Conservation (phyloP, 1,140 invertebrate species). For the Holotrichia oblita region DNA sequence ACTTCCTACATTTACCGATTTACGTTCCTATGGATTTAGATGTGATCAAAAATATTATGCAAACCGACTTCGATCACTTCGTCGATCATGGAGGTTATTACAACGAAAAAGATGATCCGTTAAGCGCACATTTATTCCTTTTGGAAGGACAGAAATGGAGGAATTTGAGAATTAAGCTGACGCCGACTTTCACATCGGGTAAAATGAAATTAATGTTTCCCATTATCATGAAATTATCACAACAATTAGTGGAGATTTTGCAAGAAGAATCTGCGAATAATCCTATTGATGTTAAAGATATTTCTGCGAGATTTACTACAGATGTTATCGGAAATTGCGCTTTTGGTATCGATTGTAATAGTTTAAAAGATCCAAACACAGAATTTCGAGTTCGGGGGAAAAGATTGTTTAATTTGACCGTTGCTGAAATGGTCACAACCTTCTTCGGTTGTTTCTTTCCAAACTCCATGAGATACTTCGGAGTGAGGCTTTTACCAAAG, state of each 20-base stretch:
- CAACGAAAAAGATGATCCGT: slow-evolving; percentile 43
- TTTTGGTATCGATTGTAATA: slow-evolving; percentile 57
- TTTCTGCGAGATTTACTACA: slow-evolving; percentile 53
- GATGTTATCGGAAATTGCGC: slow-evolving; percentile 57
- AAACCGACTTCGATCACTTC: slow-evolving; percentile 43
- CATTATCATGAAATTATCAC: slow-evolving; percentile 13
- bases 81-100: slow-evolving; percentile 41
- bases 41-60: slow-evolving; percentile 41
- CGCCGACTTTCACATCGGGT: slow-evolving; percentile 63
- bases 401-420: slow-evolving; percentile 49
- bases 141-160: slow-evolving; percentile 62
- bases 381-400: slow-evolving; percentile 61
- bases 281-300: slow-evolving; percentile 54
- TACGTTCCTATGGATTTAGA: slow-evolving; percentile 43
- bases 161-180: slow-evolving; percentile 59
- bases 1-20: slow-evolving; percentile 39
- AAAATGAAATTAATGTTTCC: slow-evolving; percentile 62
- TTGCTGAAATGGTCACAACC: neutral
- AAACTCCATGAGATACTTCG: neutral
- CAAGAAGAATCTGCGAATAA: slow-evolving; percentile 52
- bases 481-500: slow-evolving; percentile 38
- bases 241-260: neutral
- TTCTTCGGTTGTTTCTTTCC: slow-evolving; percentile 37
- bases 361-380: slow-evolving; percentile 57
- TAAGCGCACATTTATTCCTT: slow-evolving; percentile 60